Evolutionary conservation across 1,140 invertebrate genomes (phyloP), one percentile per base, ranked within the genome.

Genomic region (Arctopsyche grandis): DNA sequence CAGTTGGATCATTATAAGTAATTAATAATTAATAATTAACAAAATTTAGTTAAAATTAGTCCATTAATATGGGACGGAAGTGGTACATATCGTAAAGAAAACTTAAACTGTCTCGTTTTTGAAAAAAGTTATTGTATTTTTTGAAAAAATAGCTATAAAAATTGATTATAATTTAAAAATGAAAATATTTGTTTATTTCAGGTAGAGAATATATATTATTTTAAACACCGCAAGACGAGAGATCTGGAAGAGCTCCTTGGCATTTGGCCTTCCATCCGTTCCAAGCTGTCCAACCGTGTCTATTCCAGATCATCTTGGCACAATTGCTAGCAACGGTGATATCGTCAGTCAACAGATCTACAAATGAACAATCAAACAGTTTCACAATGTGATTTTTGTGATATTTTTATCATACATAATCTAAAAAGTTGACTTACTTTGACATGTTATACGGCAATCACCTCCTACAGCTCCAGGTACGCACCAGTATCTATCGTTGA

Each of bases 251-350:
- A 21, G 26, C 7, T 14, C 83, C 83, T 46, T 84, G 79, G 81
- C 86, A 88, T 26, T 86, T 84, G 75, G 83, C 85, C n/a, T 76
- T 80, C 87, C 87, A 88, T 14, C 87, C 88, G 77, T 86, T 84
- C 86, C 87, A 88, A 10, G 86, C 87, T 1, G 71, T 58, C 80
- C 86, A 87, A 16, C 84, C 84, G 38, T 87, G 85, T 5, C 84
- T 78, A 5, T 79, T 79, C 81, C 83, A 87, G 19, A 88, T 84
- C 66, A 84, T 85, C 79, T 86, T 86, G 14, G 86, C 86, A 63
- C 87, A 88, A 0, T 63, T 79, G 14, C 83, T 79, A 0, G 85
- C 84, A n/a, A 80, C 78, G 7, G 83, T 84, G 16, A 85, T 84
- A 63, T 86, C 85, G 24, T 86, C 84, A 58, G 83, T 83, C 12